Base-by-base conservation (phyloP, 2,888 invertebrate genomes). In the Gonocerus acuteangulatus region DNA sequence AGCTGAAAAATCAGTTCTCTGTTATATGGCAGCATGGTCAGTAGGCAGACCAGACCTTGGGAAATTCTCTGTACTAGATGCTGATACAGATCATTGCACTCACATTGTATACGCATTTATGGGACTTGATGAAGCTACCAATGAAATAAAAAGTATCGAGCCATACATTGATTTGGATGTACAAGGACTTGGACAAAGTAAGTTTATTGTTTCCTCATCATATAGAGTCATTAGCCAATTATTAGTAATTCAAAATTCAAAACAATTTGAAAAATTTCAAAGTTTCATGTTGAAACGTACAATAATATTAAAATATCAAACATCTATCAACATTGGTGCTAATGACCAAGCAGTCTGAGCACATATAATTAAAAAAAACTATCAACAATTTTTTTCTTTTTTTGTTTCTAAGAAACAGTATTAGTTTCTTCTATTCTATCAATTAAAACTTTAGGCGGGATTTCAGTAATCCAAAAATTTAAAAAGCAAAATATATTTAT, bases 81-180 rank as follows among this genome's bases (percentile, higher is more conserved):
- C 89, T 66, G 84, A 85, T 67, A 85, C 89, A 0, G 79, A 79
- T 11, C 76, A 88, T 4, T 91, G 90, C 73, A 89, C 89, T 0
- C 89, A 89, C 69, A 75, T 87, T 6, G 81, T 91, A 4, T 90
- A 90, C 71, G 82, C 89, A 2, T 91, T 91, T 72, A 86, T 87
- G n/a, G 90, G 89, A 0, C 74, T 92, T 22, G 82, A 89, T 68
- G 77, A 78, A 11, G 76, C 78, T 1, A 79, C 81, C 7, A 80
- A 82, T 70, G 76, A 79, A 42, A 87, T 91, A 51, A 82, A 79
- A 68, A 82, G 86, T 61, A 75, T 89, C 61, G 89, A 89, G 75
- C 80, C 84, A 1, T 86, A 42, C 13, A 49, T 44, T n/a, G 63
- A 62, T 34, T 27, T 60, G 21, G 48, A 42, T 19, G 39, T 1